phyloP scores from a whole-genome alignment of 2,888 invertebrate genomes.

The Pseudococcus viburni region DNA sequence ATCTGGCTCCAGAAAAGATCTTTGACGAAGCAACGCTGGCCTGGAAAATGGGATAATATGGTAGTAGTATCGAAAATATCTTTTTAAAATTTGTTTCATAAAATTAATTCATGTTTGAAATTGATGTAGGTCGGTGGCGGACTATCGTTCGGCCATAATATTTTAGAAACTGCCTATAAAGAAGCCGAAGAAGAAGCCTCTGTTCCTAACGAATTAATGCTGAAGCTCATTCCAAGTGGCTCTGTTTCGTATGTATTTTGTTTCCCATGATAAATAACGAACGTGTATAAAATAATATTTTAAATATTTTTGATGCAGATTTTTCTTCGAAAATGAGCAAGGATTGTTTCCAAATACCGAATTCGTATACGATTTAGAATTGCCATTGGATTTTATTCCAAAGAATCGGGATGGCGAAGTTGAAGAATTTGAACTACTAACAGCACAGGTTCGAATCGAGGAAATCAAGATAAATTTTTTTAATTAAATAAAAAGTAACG shows the following conservation, averaged over 20 bases:
- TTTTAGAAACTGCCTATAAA: constrained; percentile 91
- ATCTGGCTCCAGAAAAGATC: constrained; percentile 95
- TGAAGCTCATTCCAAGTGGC: constrained; percentile 83
- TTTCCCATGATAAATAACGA: not conserved
- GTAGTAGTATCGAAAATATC: constrained; percentile 71
- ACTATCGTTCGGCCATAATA: constrained; percentile 88
- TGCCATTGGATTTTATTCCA: constrained; percentile 92
- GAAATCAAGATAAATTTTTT: not conserved
- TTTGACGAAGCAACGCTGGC: constrained; percentile 94
- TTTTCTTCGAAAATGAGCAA: constrained; percentile 93
- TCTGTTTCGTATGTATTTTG: constrained; percentile 81
- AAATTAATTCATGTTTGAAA: not conserved
- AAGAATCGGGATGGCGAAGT: constrained; percentile 95
- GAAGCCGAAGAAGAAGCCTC: constrained; percentile 96
- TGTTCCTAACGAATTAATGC: constrained; percentile 84
- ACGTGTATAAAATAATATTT: not conserved
- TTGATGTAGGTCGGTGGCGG: constrained; percentile 84
- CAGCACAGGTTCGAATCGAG: constrained; percentile 78
- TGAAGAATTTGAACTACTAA: constrained; percentile 88
- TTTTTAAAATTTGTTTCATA: not conserved
- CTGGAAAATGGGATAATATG: constrained; percentile 96
- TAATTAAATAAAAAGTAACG: not conserved
- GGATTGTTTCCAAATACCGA: constrained; percentile 95
- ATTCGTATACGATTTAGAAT: constrained; percentile 92
- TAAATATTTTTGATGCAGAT: constrained; percentile 74